Evolutionary conservation across 53 echinoderm and acorn worm genomes (phyloP), one percentile per base, ranked within the genome.

Genomic region (Hippasteria phrygiana): DNA sequence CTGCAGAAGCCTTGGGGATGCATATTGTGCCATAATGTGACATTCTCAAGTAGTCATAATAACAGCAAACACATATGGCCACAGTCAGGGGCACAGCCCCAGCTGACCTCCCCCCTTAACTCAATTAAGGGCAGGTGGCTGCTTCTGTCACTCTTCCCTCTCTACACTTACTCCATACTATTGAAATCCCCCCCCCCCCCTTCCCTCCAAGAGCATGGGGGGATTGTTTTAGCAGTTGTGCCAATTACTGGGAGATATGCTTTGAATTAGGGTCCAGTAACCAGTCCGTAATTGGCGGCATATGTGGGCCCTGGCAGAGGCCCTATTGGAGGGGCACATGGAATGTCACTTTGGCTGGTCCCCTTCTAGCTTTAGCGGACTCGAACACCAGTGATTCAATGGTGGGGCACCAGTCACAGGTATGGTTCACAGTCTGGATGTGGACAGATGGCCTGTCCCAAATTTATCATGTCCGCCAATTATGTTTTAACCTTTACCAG

Each of bases 141-240:
- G 82, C 38, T 45, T 66, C 66, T 28, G 32, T 66, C 66, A 46
- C 65, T 82, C 82, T 31, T 34, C 34, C 62, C 76, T 4, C 59
- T 24, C 26, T 1, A 22, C 59, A 8, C 4, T 24, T 26, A 17
- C 8, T 59, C 26, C 20, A 8, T 22, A 3, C 3, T 24, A 24
- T 24, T 20, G 7, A 24, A 24, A 24, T 24, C 17, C 39, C 45
- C 65, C n/a, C 43, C 40, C 65, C 45, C 82, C 82, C 66, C 66
- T 82, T 82, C 66, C 67, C 66, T 66, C 82, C 82, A 43, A 27
- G 43, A 82, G 82, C 82, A 82, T 64, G 33, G 64, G n/a, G 10
- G 81, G 77, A 91, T 91, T 91, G 87, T 91, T 87, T 87, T 75
- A 91, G 76, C 91, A 91, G 91, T 91, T 91, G 91, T 77, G 48